Evolutionary conservation across 2,113 vertebrate genomes (phyloP), one percentile per base, ranked within the genome.

Genomic region (Thryonomys swinderianus): DNA sequence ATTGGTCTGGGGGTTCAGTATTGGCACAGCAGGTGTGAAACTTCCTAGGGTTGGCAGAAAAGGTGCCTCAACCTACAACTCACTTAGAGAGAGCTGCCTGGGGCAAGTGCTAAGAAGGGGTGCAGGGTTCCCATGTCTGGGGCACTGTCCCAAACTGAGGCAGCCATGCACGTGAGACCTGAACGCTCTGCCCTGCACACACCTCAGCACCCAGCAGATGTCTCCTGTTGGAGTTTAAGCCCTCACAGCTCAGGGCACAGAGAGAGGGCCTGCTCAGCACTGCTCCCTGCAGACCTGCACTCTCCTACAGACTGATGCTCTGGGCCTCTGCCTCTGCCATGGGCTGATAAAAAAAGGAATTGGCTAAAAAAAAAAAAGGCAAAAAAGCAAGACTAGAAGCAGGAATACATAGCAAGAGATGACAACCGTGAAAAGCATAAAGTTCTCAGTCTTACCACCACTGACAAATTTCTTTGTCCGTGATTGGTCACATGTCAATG

Each of bases 381-480:
- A 45, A 64, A 66, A 74, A 48, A 74, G 61, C 27, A 1, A 90
- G 73, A 69, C 88, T 37, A 85, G 61, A 96, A 57, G 82, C 93
- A 89, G 83, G 40, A 95, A 94, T 95, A 85, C 88, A 90, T 59
- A 91, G 94, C 96, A 76, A 89, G 86, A 92, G 62, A 74, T 48
- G 79, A 40, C 55, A 73, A 17, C 34, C 25, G 30, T 61, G 76
- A 91, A 66, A 82, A 90, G 74, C 84, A 67, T 30, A 82, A 18
- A 62, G 86, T 62, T 85, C 85, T 79, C 90, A 67, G 93, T 93
- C 92, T 96, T 85, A 87, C 95, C 97, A 88, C 93, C 95, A 96
- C 96, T 69, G 96, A 92, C 95, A 94, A 93, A 64, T 37, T 85
- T n/a, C 45, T 53, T 81, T 81, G 95, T 85, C 95, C 0, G 85